These are phyloP conservation scores for Pachyramphus minor DNA, from an alignment of 2,113 vertebrate species.

Conservation along the genomic window DNA sequence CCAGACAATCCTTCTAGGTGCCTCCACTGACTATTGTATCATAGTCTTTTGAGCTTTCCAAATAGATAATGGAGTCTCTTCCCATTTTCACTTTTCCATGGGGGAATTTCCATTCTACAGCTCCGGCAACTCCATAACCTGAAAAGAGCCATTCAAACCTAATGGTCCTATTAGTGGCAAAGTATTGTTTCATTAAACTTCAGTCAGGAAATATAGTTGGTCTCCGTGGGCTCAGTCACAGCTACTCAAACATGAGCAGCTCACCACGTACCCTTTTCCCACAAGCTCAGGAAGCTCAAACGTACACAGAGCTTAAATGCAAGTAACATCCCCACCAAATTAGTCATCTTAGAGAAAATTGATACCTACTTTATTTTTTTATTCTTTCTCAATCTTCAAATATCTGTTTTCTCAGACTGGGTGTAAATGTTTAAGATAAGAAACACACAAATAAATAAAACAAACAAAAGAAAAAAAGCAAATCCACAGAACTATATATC, in stretches of 20 bases:
- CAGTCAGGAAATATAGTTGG: neutral
- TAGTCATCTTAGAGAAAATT: neutral
- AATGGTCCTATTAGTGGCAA: neutral
- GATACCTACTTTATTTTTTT: neutral
- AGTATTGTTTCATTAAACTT: conserved; percentile 7
- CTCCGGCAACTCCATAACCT: neutral
- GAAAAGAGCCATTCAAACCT: neutral
- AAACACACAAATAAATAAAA: neutral
- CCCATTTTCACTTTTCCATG: neutral
- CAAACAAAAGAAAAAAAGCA: neutral
- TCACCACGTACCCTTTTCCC: neutral
- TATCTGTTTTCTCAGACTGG: neutral
- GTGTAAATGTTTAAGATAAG: neutral
- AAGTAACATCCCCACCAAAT: neutral
- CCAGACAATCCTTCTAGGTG: neutral
- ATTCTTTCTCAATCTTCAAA: neutral
- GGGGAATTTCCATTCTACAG: neutral
- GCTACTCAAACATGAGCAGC: neutral
- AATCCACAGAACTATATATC: neutral
- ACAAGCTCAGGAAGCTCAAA: neutral
- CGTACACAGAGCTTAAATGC: neutral
- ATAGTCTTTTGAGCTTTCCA: neutral
- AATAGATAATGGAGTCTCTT: neutral
- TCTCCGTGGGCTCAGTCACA: neutral
- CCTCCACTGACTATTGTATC: neutral